Conservation (phyloP, 2,888 invertebrate genomes). For the Brachypalpus laphriformis region DNA sequence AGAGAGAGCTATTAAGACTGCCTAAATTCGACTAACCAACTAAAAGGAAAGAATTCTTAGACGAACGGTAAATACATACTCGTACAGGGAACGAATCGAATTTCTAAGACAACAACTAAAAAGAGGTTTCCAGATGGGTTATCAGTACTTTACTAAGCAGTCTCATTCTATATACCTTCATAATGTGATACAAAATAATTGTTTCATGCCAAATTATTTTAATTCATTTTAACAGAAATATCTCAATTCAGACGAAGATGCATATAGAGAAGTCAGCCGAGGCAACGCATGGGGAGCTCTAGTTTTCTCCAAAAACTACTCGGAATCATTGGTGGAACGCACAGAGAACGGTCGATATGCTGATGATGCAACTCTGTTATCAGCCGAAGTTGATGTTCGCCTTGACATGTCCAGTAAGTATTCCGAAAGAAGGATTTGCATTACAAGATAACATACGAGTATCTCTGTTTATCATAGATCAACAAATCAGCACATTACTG, state of each 20-base stretch:
- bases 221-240: slow-evolving; percentile 83
- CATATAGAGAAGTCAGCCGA: slow-evolving; percentile 86
- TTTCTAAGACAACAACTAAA: too few relatives aligned
- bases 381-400: slow-evolving; percentile 88
- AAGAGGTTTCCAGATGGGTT: too few relatives aligned
- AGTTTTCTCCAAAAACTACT: slow-evolving; percentile 90
- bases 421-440: not conserved
- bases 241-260: slow-evolving; percentile 85
- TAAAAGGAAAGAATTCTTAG: too few relatives aligned
- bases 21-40: too few relatives aligned
- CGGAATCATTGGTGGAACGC: slow-evolving; percentile 86
- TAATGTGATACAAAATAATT: too few relatives aligned
- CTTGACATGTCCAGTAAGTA: slow-evolving; percentile 93
- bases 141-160: too few relatives aligned
- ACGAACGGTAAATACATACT: too few relatives aligned
- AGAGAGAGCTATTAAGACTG: too few relatives aligned
- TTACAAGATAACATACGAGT: not conserved
- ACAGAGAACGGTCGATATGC: slow-evolving; percentile 85
- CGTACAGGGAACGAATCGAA: too few relatives aligned
- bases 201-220: too few relatives aligned
- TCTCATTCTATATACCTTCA: too few relatives aligned
- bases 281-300: slow-evolving; percentile 92
- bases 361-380: slow-evolving; percentile 85
- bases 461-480: slow-evolving; percentile 85
- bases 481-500: slow-evolving; percentile 93